Percentiles rank a stretch among this genome's conserved stretches.
Evolutionary conservation across 2,113 vertebrate genomes (phyloP).

Genomic region (Semnornis frantzii): DNA sequence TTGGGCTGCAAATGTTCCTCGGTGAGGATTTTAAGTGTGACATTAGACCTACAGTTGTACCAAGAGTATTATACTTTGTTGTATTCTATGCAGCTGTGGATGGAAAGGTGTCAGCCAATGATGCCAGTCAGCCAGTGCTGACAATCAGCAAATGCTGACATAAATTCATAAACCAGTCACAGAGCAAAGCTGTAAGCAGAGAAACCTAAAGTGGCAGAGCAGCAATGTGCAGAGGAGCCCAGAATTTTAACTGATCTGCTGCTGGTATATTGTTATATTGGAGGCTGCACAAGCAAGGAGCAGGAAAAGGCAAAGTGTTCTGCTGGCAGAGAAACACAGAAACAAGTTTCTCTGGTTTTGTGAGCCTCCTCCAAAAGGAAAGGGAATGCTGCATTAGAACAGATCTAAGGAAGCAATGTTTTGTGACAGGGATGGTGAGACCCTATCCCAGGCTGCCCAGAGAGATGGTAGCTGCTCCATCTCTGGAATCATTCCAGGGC

Average conservation of each 20-base stretch:
- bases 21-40: not conserved
- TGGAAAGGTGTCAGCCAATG: not conserved
- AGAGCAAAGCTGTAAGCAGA: not conserved
- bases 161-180: no score
- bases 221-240: not conserved
- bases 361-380: not conserved
- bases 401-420: no score
- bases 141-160: rapidly evolving
- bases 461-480: no score
- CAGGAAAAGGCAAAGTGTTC: not conserved
- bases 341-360: not conserved
- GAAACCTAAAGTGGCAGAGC: not conserved
- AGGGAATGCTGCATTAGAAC: not conserved
- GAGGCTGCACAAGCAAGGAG: not conserved
- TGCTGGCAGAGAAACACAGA: not conserved
- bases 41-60: not conserved
- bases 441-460: no score
- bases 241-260: not conserved
- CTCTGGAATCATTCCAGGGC: no score
- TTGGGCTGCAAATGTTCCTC: not conserved
- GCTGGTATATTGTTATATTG: rapidly evolving
- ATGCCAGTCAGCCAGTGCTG: not conserved
- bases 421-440: no score
- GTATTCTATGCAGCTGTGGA: not conserved
- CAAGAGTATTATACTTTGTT: no score